Evolutionary conservation across 2,888 invertebrate species (phyloP).

Genomic region (Pomacea canaliculata): DNA sequence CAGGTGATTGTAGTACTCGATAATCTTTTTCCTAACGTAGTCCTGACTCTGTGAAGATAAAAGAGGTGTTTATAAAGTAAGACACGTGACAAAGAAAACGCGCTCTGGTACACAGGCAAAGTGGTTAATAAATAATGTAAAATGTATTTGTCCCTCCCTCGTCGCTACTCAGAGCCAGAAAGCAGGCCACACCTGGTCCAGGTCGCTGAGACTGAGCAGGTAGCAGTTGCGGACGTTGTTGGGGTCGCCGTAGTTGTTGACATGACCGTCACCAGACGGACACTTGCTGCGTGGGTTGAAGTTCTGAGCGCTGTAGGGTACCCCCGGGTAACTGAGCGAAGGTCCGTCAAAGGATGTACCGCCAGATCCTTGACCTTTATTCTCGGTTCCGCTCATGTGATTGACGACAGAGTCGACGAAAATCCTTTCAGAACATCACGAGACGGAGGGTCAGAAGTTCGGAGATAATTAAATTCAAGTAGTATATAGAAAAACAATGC

Average conservation of each 20-base stretch:
- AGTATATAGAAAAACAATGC: not conserved
- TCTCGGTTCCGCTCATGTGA: conserved; percentile 80
- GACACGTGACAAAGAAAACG: not conserved
- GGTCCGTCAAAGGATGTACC: conserved; percentile 70
- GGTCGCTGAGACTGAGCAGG: conserved; percentile 81
- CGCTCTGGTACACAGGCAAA: not conserved
- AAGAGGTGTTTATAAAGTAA: not conserved
- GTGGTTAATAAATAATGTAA: not conserved
- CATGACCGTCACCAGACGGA: conserved; percentile 71
- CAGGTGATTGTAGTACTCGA: conserved; percentile 55
- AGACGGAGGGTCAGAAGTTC: not conserved
- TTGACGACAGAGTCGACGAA: conserved; percentile 85
- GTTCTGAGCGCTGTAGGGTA: conserved; percentile 73
- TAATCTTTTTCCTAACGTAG: conserved; percentile 56
- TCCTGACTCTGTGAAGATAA: conserved; percentile 69
- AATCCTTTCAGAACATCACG: conserved; percentile 73
- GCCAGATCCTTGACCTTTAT: conserved; percentile 75
- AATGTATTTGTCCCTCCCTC: not conserved
- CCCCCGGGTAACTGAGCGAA: conserved; percentile 66
- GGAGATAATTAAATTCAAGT: not conserved
- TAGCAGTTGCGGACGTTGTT: conserved; percentile 78
- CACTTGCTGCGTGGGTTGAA: conserved; percentile 73
- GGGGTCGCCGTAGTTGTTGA: conserved; percentile 55
- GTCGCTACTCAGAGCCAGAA: no score
- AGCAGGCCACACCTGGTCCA: conserved; percentile 73